Conservation (phyloP, 2,888 invertebrate species). For the Stenichneumon culpator region DNA sequence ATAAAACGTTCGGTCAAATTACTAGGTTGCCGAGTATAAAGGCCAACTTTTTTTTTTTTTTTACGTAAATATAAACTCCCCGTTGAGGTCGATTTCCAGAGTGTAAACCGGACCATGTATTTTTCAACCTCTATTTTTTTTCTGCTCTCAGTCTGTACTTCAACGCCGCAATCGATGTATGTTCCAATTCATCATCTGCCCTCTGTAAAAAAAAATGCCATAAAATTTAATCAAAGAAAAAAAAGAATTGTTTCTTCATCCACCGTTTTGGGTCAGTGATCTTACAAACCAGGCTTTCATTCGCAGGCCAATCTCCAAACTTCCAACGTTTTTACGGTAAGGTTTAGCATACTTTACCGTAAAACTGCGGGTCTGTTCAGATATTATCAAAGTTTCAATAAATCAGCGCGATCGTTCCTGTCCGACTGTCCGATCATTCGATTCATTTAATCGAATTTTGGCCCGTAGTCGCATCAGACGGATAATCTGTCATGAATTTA, state of each 20-base stretch:
- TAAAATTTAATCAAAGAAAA: neutral
- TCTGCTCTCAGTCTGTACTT: slow-evolving; percentile 10
- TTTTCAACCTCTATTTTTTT: slow-evolving; percentile 28
- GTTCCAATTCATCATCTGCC: slow-evolving; percentile 3
- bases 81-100: slow-evolving; percentile 41
- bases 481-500: slow-evolving; percentile 27
- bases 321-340: neutral
- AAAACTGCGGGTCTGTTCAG: neutral
- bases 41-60: slow-evolving; percentile 31
- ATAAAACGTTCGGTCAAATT: slow-evolving; percentile 48
- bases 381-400: neutral
- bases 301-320: neutral
- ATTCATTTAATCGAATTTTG: neutral
- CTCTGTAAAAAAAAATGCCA: neutral
- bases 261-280: neutral
- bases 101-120: slow-evolving; percentile 11
- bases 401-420: neutral
- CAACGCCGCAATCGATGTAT: neutral
- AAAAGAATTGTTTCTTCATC: neutral
- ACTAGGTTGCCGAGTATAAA: slow-evolving; percentile 18
- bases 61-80: slow-evolving; percentile 32
- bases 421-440: neutral
- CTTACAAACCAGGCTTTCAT: neutral
- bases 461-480: neutral
- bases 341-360: neutral